phyloP scores from a whole-genome alignment of 2,113 vertebrate genomes.

The Alethe diademata region DNA sequence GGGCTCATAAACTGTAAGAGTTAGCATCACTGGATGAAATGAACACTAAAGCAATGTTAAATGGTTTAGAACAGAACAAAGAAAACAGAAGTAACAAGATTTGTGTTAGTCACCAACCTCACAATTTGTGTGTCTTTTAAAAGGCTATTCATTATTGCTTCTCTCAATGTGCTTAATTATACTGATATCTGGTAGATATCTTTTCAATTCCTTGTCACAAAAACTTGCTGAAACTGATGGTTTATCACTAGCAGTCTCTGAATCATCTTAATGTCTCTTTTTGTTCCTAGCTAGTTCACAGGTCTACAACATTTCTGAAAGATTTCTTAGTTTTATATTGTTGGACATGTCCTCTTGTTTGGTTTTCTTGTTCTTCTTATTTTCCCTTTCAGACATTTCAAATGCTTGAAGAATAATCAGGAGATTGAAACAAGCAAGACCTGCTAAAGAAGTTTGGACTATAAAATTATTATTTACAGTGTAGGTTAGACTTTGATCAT shows the following conservation, averaged over 20 bases:
- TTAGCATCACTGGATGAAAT: background rate
- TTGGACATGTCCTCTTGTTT: background rate
- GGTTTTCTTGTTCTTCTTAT: background rate
- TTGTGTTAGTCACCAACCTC: background rate
- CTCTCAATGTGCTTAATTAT: background rate
- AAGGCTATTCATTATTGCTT: background rate
- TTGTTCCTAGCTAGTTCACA: background rate
- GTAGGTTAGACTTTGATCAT: background rate
- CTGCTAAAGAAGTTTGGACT: background rate
- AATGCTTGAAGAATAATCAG: background rate
- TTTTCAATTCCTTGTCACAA: background rate
- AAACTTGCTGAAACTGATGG: background rate
- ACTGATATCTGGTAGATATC: background rate
- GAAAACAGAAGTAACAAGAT: background rate
- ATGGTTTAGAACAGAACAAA: slow-evolving; percentile 2
- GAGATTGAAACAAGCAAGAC: background rate
- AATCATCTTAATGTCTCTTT: background rate
- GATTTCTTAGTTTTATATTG: background rate
- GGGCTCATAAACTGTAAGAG: background rate
- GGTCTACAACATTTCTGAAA: background rate
- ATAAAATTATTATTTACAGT: background rate
- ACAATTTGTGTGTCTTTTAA: background rate
- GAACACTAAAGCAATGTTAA: background rate
- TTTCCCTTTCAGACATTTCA: background rate
- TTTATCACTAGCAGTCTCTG: background rate